Evolutionary conservation across 2,797 vertebrate genomes (phyloP), one percentile per base, ranked within the genome.

Genomic region (Rhodeus uyekii): DNA sequence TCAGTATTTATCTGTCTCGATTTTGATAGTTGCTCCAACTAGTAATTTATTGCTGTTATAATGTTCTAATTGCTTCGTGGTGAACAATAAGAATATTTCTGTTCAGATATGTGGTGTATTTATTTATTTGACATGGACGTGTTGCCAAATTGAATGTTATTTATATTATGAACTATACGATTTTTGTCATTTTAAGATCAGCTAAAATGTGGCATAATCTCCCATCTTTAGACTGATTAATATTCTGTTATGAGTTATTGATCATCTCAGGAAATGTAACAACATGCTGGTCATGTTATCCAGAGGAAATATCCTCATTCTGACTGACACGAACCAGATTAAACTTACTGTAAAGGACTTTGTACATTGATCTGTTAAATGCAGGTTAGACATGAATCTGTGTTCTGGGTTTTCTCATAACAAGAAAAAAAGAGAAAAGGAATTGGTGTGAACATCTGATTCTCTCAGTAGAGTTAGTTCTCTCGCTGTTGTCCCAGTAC

Each of bases 301-400:
- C 55, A 44, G 38, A 76, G 29, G 10, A 44, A 76, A 76, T 60
- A 14, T 60, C 29, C 13, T 61, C 55, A 61, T 74, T 74, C n/a
- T 32, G 55, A 27, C 50, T 38, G 34, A 75, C 16, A 14, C 44
- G 38, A 61, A 60, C 38, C 38, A 61, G 55, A 76, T 32, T 76
- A 44, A n/a, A 76, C 27, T 44, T 58, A 1, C 50, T 44, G 74
- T 76, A 76, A 32, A 61, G 10, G 74, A 76, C 38, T 61, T 61
- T 76, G 74, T 60, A 44, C 38, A 76, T 44, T 44, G 55, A 65
- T 38, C 29, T 81, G 22, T 53, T 18, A 39, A 74, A 76, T 32
- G 5, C 46, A 38, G n/a, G 14, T 58, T 58, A 58, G 72, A 27
- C 72, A 38, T 55, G 5, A 58, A 38, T 18, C 0, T 3, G 32